phyloP scores from a whole-genome alignment of 2,113 vertebrate genomes.

The Petromus typicus region DNA sequence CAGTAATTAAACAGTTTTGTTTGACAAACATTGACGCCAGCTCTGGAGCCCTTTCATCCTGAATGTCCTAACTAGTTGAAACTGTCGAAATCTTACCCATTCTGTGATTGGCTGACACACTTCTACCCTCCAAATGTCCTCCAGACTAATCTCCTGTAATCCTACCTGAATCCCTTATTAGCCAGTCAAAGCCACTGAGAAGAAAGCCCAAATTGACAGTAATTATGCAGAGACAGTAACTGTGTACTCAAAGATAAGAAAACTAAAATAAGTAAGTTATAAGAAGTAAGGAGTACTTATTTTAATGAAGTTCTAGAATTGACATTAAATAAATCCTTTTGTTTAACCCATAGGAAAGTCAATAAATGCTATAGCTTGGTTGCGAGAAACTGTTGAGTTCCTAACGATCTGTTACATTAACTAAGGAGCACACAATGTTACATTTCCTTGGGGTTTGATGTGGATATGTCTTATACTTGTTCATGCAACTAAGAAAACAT shows the following conservation, averaged over 20 bases:
- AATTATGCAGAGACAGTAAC: neutral
- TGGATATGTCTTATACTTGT: neutral
- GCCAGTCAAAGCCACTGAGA: slow-evolving; percentile 65
- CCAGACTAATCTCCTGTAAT: slow-evolving; percentile 84
- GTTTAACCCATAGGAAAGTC: neutral
- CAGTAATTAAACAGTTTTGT: neutral
- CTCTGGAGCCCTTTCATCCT: neutral
- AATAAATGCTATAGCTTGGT: neutral
- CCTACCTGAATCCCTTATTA: slow-evolving; percentile 79
- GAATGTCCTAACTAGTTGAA: neutral
- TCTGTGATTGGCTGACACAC: neutral
- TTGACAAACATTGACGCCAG: neutral
- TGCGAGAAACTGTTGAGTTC: neutral
- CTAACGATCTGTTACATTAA: neutral
- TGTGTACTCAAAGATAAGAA: slow-evolving; percentile 19
- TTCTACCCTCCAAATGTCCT: slow-evolving; percentile 84
- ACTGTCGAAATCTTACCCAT: neutral
- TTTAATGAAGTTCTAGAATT: neutral
- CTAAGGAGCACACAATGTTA: neutral
- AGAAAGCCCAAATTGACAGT: slow-evolving; percentile 47
- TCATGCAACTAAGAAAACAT: neutral
- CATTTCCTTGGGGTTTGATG: slow-evolving; percentile 7
- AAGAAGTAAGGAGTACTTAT: neutral
- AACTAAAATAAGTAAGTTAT: slow-evolving; percentile 9
- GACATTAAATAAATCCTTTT: neutral